Conservation (phyloP, 2,113 vertebrate species). For the Tachysurus fulvidraco region DNA sequence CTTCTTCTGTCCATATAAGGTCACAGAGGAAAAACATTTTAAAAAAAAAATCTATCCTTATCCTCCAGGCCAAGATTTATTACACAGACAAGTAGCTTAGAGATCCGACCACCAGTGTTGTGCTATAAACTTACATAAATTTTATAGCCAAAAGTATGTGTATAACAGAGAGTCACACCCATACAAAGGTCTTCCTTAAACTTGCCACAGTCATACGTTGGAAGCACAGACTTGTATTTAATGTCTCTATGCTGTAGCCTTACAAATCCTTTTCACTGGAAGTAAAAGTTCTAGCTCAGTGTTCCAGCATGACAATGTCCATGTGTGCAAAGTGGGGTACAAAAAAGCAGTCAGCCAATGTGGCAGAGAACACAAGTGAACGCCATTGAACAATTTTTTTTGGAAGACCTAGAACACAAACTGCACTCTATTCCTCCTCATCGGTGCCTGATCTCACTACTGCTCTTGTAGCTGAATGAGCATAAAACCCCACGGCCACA, state of each 20-base stretch:
- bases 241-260: background rate
- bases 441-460: background rate
- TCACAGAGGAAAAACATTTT: background rate
- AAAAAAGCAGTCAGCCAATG: background rate
- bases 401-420: background rate
- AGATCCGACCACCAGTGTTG: slow-evolving; percentile 20
- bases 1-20: slow-evolving; percentile 43
- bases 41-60: background rate
- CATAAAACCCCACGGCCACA: too few species aligned
- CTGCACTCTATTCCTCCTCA: background rate
- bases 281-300: background rate
- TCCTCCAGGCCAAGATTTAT: slow-evolving; percentile 8
- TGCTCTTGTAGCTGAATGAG: background rate
- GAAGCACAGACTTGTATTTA: background rate
- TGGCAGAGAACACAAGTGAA: background rate
- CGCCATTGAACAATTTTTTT: background rate
- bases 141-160: background rate
- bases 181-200: background rate
- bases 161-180: background rate
- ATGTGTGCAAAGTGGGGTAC: background rate
- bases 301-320: background rate
- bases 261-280: background rate
- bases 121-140: background rate
- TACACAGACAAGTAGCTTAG: background rate
- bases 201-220: background rate